phyloP scores from a whole-genome alignment of 2,888 invertebrate genomes.

The Molanna angustata region DNA sequence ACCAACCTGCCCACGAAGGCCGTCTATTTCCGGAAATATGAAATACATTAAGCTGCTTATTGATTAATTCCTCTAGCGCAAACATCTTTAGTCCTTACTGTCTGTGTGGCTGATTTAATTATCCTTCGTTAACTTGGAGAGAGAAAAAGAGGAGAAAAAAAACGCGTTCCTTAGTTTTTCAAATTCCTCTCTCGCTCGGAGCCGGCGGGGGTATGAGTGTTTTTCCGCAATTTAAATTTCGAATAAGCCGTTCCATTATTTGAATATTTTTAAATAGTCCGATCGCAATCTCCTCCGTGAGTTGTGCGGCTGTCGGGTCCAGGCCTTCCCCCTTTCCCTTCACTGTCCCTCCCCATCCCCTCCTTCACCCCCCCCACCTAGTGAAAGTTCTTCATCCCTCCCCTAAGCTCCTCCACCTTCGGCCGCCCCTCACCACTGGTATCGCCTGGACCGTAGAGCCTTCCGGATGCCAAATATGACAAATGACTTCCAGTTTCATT shows the following conservation, averaged over 20 bases:
- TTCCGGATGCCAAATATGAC: no score
- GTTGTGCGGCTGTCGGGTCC: slow-evolving; percentile 32
- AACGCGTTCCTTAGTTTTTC: no score
- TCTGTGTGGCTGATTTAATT: no score
- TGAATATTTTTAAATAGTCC: slow-evolving; percentile 32
- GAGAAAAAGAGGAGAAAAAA: no score
- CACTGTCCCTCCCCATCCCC: background rate
- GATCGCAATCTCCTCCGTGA: slow-evolving; percentile 31
- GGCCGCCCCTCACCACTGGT: background rate
- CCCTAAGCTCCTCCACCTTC: background rate
- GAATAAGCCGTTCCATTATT: slow-evolving; percentile 27
- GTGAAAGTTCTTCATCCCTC: slow-evolving; percentile 5
- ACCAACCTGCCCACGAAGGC: no score
- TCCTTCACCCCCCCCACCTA: slow-evolving; percentile 24
- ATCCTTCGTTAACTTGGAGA: no score
- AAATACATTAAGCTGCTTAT: no score
- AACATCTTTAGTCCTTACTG: no score
- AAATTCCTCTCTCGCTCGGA: slow-evolving; percentile 20
- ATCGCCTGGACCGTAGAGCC: slow-evolving; percentile 5
- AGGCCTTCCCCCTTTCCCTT: slow-evolving; percentile 24
- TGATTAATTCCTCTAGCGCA: no score
- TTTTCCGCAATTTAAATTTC: slow-evolving; percentile 27
- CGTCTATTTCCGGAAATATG: no score
- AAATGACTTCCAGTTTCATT: no score
- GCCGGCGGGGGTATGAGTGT: slow-evolving; percentile 14